Evolutionary conservation across 2,797 vertebrate genomes (phyloP).

Genomic region (Intellagama lesueurii): DNA sequence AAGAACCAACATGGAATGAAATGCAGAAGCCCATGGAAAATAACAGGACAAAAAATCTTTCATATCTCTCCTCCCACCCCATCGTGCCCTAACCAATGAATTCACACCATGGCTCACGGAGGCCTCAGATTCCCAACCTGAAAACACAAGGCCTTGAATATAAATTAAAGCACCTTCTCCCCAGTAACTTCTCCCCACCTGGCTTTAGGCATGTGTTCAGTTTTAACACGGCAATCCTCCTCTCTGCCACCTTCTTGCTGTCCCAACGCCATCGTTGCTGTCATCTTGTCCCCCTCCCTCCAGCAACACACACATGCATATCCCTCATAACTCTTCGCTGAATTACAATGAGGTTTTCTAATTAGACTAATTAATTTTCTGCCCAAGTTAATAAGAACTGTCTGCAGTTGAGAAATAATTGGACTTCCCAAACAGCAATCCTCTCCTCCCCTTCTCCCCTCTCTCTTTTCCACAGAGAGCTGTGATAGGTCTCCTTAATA

Average conservation of each 20-base stretch:
- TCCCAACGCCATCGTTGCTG: conserved; percentile 32
- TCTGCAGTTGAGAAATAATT: conserved; percentile 84
- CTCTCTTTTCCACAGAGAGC: conserved; percentile 60
- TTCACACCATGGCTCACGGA: conserved; percentile 44
- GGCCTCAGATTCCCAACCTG: conserved; percentile 45
- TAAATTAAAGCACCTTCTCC: conserved; percentile 19
- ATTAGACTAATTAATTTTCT: conserved; percentile 88
- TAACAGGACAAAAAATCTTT: conserved; percentile 57
- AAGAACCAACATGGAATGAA: conserved; percentile 63
- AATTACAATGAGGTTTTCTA: conserved; percentile 83
- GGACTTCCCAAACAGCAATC: conserved; percentile 78
- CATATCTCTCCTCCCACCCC: accelerated
- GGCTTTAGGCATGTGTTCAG: conserved; percentile 21
- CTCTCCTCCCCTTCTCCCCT: conserved; percentile 68
- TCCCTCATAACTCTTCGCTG: conserved; percentile 75
- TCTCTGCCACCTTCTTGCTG: background rate
- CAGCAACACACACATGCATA: background rate
- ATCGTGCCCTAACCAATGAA: too few relatives aligned
- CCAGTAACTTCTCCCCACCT: conserved; percentile 37
- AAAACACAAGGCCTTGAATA: conserved; percentile 52
- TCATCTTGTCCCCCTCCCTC: background rate
- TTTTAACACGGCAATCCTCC: conserved; percentile 50
- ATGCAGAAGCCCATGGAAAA: conserved; percentile 66
- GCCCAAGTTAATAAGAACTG: conserved; percentile 85
- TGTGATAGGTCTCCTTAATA: conserved; percentile 71